A percentile compares a stretch with the other conserved stretches of the same genome.
These are phyloP conservation scores for Sciurus carolinensis DNA, from an alignment of 2,797 vertebrate species.

Conservation along the genomic window DNA sequence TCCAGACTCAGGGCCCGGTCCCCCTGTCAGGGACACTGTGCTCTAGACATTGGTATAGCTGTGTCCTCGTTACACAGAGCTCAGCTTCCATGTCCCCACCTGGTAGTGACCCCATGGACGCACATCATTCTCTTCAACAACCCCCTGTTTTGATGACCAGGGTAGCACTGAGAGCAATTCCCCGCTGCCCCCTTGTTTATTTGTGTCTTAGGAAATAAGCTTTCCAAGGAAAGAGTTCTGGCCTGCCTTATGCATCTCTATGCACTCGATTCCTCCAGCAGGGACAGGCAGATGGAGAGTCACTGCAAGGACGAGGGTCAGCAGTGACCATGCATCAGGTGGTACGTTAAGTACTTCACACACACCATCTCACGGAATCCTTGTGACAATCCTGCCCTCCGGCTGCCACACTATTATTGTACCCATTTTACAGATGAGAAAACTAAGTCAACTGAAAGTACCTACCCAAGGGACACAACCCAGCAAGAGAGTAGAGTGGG, in stretches of 20 bases:
- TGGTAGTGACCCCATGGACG: not conserved
- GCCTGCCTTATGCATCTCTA: not conserved
- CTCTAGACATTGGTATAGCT: not conserved
- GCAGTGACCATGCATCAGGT: accelerated
- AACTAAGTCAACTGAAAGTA: not conserved
- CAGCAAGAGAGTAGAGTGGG: not conserved
- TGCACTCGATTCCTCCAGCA: not conserved
- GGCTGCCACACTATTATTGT: too few species aligned
- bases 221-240: not conserved
- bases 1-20: not conserved
- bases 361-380: not conserved
- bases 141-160: not conserved
- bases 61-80: not conserved
- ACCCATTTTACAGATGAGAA: not conserved
- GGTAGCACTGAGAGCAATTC: too few species aligned
- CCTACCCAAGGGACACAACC: not conserved
- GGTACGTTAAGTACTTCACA: too few species aligned
- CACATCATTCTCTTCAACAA: not conserved
- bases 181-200: too few species aligned
- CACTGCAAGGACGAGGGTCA: not conserved
- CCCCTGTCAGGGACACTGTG: not conserved
- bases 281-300: not conserved
- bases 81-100: not conserved
- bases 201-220: too few species aligned
- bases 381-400: not conserved